Base-by-base conservation (phyloP, 2,113 vertebrate genomes). In the Ahaetulla prasina region DNA sequence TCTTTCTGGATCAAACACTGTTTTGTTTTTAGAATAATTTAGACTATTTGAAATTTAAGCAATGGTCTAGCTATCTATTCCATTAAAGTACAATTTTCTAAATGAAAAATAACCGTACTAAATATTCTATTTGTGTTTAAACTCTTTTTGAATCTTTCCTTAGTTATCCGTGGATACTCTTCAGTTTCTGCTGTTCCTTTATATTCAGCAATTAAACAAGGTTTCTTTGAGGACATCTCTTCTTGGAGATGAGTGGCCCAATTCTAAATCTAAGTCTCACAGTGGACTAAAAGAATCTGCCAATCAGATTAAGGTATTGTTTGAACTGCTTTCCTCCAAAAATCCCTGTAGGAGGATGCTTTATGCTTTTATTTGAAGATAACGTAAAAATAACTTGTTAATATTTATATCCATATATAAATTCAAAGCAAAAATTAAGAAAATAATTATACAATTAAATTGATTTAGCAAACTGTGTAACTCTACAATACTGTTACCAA, bases 161-260 rank as follows among this genome's bases (percentile, higher is more conserved):
- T 94, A 99, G 99, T 95, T 99, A 90, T 98, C 98, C 12, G 99
- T 99, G 94, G 98, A 99, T 94, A 99, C 99, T 0, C 97, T 99
- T 95, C 98, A 99, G 97, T 99, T 99, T 96, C 97, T 99, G 94
- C 98, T 99, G 30, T 99, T 99, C 97, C 98, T 99, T 4, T 98
- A 98, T 94, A 95, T 99, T 87, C 99, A 99, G 94, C 99, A 99
- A 96, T 94, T 99, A 60, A 99, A 99, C 96, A 98, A 97, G 0
- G 96, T 99, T 30, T 99, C 99, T 30, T 96, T 99, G 90, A 98
- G 99, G 14, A 98, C 97, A 12, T 99, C 99, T 43, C 96, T 99
- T 94, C 98, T 99, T 4, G 98, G 98, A 2, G 99, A 99, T 91
- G 99, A 99, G 89, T 99, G 99, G 99, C 99, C 99, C 74, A 98